Evolutionary conservation across 2,888 invertebrate species (phyloP), one percentile per base, ranked within the genome.

Genomic region (Exephanes ischioxanthus): DNA sequence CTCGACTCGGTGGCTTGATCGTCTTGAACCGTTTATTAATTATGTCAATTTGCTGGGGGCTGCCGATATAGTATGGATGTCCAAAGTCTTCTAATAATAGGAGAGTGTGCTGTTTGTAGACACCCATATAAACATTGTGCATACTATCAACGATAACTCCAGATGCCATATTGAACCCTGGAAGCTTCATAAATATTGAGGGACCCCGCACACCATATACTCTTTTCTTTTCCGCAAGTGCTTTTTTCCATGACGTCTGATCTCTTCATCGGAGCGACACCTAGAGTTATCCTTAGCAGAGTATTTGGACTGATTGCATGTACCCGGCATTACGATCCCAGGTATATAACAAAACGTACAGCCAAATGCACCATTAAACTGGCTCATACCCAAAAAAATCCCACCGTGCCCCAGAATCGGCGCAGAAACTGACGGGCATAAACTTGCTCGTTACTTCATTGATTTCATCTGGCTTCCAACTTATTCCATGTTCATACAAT

Each of bases 101-200:
- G 19, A 30, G 63, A 37, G 66, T 61, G 45, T 79, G 79, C 16
- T 55, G 71, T 53, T 78, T 82, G 11, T 53, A 9, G 3, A 71
- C 85, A 41, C 85, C 85, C 9, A 85, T 11, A 66, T 58, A 82
- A 5, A 78, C 68, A 33, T 61, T 63, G 45, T 85, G 85, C 81
- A 82, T 79, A 22, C 66, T 61, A n/a, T 85, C 82, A 3, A 73
- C 77, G 11, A 63, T 48, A n/a, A 75, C 19, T 2, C 86, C 86
- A 37, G 41, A 51, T 16, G 26, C 26, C n/a, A 80, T 48, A 71
- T 80, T 51, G 70, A 85, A 85, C 33, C 58, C 45, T 1, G 61
- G 51, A 51, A 82, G 51, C 9, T 19, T 19, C 30, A 63, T 58
- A 14, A 85, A 51, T 61, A 48, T 26, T 4, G 85, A 78, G 30